Evolutionary conservation across 2,888 invertebrate genomes (phyloP).

Genomic region (Ethmia dodecea): DNA sequence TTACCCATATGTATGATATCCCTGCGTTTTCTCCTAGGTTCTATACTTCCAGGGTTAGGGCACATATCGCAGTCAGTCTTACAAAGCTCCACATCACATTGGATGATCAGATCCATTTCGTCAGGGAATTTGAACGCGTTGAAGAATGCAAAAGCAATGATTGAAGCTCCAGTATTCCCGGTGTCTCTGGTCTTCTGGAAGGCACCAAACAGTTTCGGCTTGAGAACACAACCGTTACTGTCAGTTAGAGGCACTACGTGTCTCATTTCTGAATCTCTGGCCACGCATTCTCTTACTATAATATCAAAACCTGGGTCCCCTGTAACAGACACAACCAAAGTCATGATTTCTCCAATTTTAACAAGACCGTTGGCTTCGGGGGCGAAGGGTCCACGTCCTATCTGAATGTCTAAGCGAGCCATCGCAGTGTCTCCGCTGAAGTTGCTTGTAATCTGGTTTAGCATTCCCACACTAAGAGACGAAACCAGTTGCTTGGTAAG

Average conservation of each 20-base stretch:
- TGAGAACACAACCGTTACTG: constrained; percentile 85
- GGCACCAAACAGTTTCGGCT: constrained; percentile 87
- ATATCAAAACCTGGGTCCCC: constrained; percentile 89
- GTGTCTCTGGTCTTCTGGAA: constrained; percentile 89
- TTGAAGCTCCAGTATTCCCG: constrained; percentile 83
- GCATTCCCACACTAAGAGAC: constrained; percentile 86
- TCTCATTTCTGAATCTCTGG: constrained; percentile 82
- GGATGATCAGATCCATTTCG: constrained; percentile 88
- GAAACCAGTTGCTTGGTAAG: constrained; percentile 85
- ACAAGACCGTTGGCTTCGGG: constrained; percentile 86
- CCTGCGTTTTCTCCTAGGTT: constrained; percentile 62
- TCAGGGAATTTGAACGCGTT: constrained; percentile 92
- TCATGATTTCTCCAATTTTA: constrained; percentile 90
- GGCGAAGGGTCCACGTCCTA: constrained; percentile 87
- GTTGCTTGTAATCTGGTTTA: constrained; percentile 88
- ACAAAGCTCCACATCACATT: constrained; percentile 89
- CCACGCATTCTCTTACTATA: constrained; percentile 86
- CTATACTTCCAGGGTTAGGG: constrained; percentile 80
- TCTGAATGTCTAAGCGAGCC: constrained; percentile 86
- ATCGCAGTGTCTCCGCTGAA: constrained; percentile 91
- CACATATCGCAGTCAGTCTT: constrained; percentile 88
- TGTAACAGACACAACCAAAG: constrained; percentile 86
- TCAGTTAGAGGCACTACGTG: constrained; percentile 85
- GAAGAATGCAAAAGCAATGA: constrained; percentile 87
- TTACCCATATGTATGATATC: constrained; percentile 66